These are phyloP conservation scores for Coturnix japonica DNA, from an alignment of 2,113 vertebrate species.

Conservation along the genomic window DNA sequence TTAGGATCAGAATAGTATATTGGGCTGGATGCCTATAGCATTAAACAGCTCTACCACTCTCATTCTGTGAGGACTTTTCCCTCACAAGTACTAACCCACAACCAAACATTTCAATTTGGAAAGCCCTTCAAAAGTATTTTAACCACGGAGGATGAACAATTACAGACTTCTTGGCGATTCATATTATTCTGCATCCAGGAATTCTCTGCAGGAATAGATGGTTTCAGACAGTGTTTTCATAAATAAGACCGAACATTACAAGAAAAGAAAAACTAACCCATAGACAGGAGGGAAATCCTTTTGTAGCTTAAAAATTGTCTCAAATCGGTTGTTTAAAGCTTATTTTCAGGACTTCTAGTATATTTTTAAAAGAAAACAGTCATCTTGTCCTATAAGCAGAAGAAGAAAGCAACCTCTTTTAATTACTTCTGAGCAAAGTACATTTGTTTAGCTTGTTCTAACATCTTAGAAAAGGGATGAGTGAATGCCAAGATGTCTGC, in stretches of 20 bases:
- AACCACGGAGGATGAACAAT: not conserved
- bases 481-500: not conserved
- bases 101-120: not conserved
- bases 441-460: not conserved
- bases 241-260: not conserved
- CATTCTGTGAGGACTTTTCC: not conserved
- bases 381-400: not conserved
- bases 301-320: not conserved
- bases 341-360: not conserved
- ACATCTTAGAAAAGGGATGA: not conserved
- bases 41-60: not conserved
- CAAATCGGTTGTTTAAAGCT: not conserved
- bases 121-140: not conserved
- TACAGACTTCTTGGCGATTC: slow-evolving; percentile 1
- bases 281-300: not conserved
- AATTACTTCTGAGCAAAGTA: not conserved
- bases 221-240: not conserved
- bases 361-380: not conserved
- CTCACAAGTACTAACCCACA: not conserved
- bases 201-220: not conserved
- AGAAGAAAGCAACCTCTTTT: not conserved
- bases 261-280: not conserved
- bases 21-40: not conserved
- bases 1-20: not conserved
- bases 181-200: not conserved